Evolutionary conservation across 1,140 invertebrate genomes (phyloP), one percentile per base, ranked within the genome.

Genomic region (Drosophila neocordata): DNA sequence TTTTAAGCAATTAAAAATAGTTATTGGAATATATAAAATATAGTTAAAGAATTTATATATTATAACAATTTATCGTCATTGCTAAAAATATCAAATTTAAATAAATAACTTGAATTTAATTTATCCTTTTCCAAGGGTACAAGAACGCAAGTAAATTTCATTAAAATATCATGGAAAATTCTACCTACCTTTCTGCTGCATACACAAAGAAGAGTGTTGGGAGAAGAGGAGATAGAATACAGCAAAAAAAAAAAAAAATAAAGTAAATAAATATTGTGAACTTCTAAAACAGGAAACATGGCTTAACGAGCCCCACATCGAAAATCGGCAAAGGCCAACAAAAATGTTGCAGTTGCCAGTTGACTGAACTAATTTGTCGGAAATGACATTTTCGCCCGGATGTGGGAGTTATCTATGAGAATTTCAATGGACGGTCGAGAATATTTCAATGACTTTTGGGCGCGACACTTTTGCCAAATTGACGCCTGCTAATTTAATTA

Each of bases 401-500:
- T 70, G 82, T 65, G 57, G 68, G 41, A 34, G 55, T 65, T 57
- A 62, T 58, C 34, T 67, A 75, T 75, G 73, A 55, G 72, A 75
- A 69, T 75, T 75, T 75, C 75, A 44, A 18, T 65, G 9, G n/a
- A 48, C 34, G 34, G 38, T 27, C 48, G 24, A 52, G 77, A 84
- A 77, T 77, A 81, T 85, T 85, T 85, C 59, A 73, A 68, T 48
- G 77, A 74, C 82, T 61, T 81, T 52, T 38, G 56, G 18, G 67
- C n/a, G 56, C 83, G 78, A 87, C 78, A 87, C 78, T 85, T 78
- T 77, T 79, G 79, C 69, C 72, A 65, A 81, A 87, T 76, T 81
- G 81, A 87, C 78, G 81, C 78, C 71, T 82, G 81, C 81, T 85
- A 85, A 87, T 87, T 85, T 87, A 82, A 87, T 85, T 87, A 85